Evolutionary conservation across 2,888 invertebrate species (phyloP).

Genomic region (Neuroscelio doddi): DNA sequence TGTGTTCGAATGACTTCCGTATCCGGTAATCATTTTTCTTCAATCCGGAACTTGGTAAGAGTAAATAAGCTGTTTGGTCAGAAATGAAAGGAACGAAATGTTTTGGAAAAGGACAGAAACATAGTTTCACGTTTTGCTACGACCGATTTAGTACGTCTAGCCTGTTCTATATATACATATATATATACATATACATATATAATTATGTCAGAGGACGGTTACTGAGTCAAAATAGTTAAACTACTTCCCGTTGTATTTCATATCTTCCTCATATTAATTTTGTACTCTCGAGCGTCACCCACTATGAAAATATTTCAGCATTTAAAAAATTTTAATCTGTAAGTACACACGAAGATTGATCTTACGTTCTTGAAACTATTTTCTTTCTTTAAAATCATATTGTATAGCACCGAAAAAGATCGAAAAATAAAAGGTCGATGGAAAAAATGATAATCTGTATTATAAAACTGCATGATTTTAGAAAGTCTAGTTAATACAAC

Average conservation of each 20-base stretch:
- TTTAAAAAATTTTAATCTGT: too few relatives aligned
- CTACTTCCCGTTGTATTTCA: constrained; percentile 22
- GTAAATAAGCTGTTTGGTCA: constrained; percentile 10
- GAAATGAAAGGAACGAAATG: neutral
- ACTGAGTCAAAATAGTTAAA: constrained; percentile 47
- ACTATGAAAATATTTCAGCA: too few relatives aligned
- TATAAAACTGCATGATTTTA: too few relatives aligned
- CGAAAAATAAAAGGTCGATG: too few relatives aligned
- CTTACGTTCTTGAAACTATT: too few relatives aligned
- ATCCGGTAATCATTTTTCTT: constrained; percentile 22
- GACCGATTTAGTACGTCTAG: constrained; percentile 60
- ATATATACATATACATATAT: constrained; percentile 64
- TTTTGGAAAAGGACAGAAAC: constrained; percentile 11
- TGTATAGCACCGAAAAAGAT: too few relatives aligned
- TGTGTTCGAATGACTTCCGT: constrained; percentile 28
- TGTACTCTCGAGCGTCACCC: too few relatives aligned
- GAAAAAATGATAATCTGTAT: too few relatives aligned
- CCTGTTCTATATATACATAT: constrained; percentile 44
- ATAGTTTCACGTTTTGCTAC: constrained; percentile 33
- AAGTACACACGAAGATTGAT: too few relatives aligned
- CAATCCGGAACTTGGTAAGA: constrained; percentile 18
- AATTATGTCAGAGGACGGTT: constrained; percentile 66
- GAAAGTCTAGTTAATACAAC: too few relatives aligned
- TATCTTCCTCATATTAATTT: too few relatives aligned
- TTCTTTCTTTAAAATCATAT: too few relatives aligned